phyloP scores from a whole-genome alignment of 2,888 invertebrate species.

The Hymenopus coronatus region DNA sequence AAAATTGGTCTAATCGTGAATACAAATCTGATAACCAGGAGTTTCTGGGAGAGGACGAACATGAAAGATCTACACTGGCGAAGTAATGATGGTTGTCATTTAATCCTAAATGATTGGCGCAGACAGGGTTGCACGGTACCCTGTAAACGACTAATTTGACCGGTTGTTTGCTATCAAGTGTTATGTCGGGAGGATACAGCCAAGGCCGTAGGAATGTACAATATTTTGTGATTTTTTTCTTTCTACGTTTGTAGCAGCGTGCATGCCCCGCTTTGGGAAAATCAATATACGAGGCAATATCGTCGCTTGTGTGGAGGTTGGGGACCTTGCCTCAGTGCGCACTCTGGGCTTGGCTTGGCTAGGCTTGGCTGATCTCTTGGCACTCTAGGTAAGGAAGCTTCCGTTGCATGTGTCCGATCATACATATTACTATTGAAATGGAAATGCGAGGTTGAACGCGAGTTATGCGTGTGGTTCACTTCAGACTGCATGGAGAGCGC shows the following conservation, averaged over 20 bases:
- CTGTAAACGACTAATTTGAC: background rate
- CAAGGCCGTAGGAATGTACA: background rate
- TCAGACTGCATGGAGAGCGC: background rate
- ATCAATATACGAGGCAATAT: conserved; percentile 4
- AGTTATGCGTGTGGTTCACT: background rate
- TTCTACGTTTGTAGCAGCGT: background rate
- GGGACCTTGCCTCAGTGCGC: background rate
- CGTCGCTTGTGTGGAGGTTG: background rate
- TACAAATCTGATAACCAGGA: background rate
- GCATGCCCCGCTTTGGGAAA: conserved; percentile 2
- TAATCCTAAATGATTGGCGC: background rate
- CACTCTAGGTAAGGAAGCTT: background rate
- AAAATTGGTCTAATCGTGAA: background rate
- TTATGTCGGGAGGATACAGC: background rate
- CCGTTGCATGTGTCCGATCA: background rate
- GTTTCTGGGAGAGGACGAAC: background rate
- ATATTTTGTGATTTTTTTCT: background rate
- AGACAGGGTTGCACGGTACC: background rate
- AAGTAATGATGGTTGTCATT: background rate
- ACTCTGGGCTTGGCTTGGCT: background rate
- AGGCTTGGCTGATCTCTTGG: background rate
- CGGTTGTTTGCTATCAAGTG: background rate
- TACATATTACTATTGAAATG: background rate
- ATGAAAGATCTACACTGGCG: background rate
- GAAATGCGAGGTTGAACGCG: background rate